These are phyloP conservation scores for Syrmaticus mikado DNA, from an alignment of 2,113 vertebrate genomes.

Conservation along the genomic window DNA sequence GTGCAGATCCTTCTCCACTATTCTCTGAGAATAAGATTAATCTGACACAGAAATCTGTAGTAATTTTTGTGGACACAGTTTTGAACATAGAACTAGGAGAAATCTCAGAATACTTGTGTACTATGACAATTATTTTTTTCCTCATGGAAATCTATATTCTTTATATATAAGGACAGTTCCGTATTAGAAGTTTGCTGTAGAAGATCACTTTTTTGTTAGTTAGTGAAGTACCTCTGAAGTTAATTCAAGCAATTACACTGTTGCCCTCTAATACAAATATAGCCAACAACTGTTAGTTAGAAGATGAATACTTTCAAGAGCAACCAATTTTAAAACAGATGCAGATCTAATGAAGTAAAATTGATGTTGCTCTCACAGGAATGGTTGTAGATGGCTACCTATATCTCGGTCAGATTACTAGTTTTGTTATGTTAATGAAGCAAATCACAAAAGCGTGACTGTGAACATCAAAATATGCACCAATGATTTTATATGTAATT, in stretches of 20 bases:
- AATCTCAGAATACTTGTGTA: background rate
- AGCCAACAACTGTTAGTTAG: background rate
- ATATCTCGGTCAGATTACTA: background rate
- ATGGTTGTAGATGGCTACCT: background rate
- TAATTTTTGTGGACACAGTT: background rate
- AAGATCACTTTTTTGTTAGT: background rate
- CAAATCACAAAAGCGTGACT: background rate
- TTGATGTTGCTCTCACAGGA: background rate
- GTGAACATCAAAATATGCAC: background rate
- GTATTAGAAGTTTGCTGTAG: background rate
- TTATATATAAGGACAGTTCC: background rate
- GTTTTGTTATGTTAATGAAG: background rate
- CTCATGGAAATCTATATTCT: background rate
- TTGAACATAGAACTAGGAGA: background rate
- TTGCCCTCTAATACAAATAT: background rate
- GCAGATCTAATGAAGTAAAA: background rate
- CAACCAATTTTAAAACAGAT: background rate
- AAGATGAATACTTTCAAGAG: background rate
- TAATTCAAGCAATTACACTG: background rate
- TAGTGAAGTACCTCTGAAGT: background rate
- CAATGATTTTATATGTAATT: background rate
- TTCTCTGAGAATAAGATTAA: background rate
- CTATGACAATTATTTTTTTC: background rate
- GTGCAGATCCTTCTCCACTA: background rate
- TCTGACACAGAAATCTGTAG: background rate